Evolutionary conservation across 2,797 vertebrate genomes (phyloP), one percentile per base, ranked within the genome.

Genomic region (Sebastes jordani): DNA sequence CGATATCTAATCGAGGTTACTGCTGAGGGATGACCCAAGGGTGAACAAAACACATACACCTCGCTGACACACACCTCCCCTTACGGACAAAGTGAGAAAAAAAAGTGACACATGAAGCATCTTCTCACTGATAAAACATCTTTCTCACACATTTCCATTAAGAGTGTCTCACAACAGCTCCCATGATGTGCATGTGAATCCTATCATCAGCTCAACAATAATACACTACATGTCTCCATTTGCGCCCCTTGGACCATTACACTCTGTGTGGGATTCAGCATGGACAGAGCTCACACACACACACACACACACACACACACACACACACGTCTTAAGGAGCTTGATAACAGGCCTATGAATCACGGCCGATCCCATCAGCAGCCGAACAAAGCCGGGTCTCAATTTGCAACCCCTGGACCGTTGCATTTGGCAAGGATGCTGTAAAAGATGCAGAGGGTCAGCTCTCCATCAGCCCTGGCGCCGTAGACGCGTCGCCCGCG

Each of bases 331-430:
- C 56, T 72, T 4, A 5, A 64, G 56, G 36, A 74, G 67, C 61
- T 30, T 27, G 58, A 70, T 88, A 90, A 82, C 72, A 71, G 82
- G 11, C 30, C 61, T 34, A 74, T 88, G 87, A 83, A 91, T 91
- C 84, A 89, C 11, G 23, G 10, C 0, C 49, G 74, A 89, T 91
- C 89, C 83, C 58, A 91, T 90, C 86, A 88, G 66, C 64, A 66
- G 77, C 73, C 32, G 70, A 80, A 88, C 88, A 84, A 78, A 82
- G 84, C 87, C 59, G 46, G 36, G 75, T 89, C 85, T 92, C 88
- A 91, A 89, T 91, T 86, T 92, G 86, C 81, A 88, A 89, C 88
- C 88, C 90, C 82, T 89, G 86, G 83, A 83, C 78, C 81, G 64
- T 85, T 88, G 56, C 74, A 82, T 89, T 81, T n/a, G 29, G 56